Evolutionary conservation across 2,888 invertebrate species (phyloP), one percentile per base, ranked within the genome.

Genomic region (Eucera pruinosa): DNA sequence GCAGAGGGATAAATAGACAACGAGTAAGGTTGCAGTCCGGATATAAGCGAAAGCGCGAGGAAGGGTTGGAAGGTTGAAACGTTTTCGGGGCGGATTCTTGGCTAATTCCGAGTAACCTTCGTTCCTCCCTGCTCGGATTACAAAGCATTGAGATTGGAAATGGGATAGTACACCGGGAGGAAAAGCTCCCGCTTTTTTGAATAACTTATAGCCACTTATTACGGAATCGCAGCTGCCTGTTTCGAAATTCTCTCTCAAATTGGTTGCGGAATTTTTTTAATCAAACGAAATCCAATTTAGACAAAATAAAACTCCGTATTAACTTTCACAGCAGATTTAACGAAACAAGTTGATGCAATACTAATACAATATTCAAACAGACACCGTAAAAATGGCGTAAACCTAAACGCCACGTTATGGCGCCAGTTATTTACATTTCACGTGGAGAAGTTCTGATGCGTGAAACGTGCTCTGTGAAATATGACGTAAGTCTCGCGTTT

Each of bases 381-480:
- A 9, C 2, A 36, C 9, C 9, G 36, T 9, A 36, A 36, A 11
- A n/a, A n/a, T n/a, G n/a, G n/a, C n/a, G 36, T 9, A 39, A 9
- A 39, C 0, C 1, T 4, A 43, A 4, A n/a, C 41, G 27, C 33
- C 30, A 30, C 4, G 15, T 18, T 18, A n/a, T 15, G 41, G 15
- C 50, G 45, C 55, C 69, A 57, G 83, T 86, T 86, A 85, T 86
- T 87, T 85, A 83, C 81, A 70, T 72, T 73, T 45, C 65, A 62
- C 73, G 78, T 70, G 67, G 68, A 57, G 71, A 87, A 80, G 77
- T 83, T 86, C 65, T 66, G 80, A 82, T 83, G 83, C 85, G 81
- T 81, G 83, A 85, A 88, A 83, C 88, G 77, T 83, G 81, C 54
- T 68, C 33, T 69, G 58, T 81, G 77, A 87, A 87, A 81, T 83